Percentiles rank a stretch among this genome's conserved stretches.
Conservation (phyloP, 2,888 invertebrate species). For the Pristionchus arcanus region DNA sequence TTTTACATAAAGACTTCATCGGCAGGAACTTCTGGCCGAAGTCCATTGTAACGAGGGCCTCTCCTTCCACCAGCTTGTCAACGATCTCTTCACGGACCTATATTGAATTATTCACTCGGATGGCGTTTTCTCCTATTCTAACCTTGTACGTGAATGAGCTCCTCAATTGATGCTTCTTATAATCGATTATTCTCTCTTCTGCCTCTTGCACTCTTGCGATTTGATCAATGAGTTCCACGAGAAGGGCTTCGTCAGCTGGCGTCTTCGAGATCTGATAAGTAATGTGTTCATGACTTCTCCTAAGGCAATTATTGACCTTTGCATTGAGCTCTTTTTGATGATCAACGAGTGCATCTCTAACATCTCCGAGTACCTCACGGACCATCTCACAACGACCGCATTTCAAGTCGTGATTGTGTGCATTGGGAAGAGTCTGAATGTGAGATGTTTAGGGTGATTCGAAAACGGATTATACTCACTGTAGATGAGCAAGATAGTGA, state of each 20-base stretch:
- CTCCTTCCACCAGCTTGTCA: too few species aligned
- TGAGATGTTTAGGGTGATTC: background rate
- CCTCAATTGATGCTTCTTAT: too few species aligned
- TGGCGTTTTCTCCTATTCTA: background rate
- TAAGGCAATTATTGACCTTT: background rate
- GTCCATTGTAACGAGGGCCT: slow-evolving; percentile 56
- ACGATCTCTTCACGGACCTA: background rate
- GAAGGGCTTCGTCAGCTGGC: background rate
- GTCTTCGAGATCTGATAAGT: background rate
- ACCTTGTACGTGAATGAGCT: slow-evolving; percentile 34
- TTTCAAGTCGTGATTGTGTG: background rate
- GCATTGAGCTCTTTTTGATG: background rate
- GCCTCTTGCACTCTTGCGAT: background rate
- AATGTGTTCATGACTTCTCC: too few species aligned
- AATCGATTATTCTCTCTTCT: slow-evolving; percentile 8
- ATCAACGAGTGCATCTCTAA: background rate
- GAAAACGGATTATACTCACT: background rate
- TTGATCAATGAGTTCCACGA: background rate
- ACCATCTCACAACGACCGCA: background rate
- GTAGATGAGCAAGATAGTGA: background rate
- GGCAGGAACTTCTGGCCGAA: slow-evolving; percentile 57
- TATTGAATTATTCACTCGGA: background rate
- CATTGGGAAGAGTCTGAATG: background rate
- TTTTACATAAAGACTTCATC: too few species aligned
- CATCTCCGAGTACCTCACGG: background rate